Evolutionary conservation across 2,888 invertebrate genomes (phyloP), one percentile per base, ranked within the genome.

Genomic region (Epinotia nisella): DNA sequence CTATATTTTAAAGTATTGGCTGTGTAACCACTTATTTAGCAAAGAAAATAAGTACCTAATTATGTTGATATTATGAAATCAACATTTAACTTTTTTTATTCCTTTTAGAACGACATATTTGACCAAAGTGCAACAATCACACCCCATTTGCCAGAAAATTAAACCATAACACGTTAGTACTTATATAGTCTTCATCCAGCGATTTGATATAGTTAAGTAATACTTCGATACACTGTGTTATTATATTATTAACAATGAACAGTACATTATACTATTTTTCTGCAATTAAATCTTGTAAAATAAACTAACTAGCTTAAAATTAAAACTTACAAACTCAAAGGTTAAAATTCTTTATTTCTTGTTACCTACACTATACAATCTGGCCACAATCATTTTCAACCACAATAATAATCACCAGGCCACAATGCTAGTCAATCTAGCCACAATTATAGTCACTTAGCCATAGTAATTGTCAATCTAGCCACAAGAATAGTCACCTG

Each of bases 301-400:
- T 45, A 21, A 15, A 4, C 15, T 15, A 45, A 35, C 35, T 35
- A 45, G 15, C 45, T 29, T n/a, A 49, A 49, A 49, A 49, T 13
- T 17, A 17, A 29, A 17, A 17, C 17, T 64, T 39, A 59, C 7
- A 41, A 35, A 64, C 64, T 51, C 35, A 49, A n/a, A 55, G 17
- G 41, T 55, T 66, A 24, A 66, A 56, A 66, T 41, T 41, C 55
- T 66, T 65, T 19, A 55, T 65, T 41, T 55, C 17, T 17, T 24
- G 5, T 15, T 66, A 68, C 45, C 13, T 51, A 55, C 11, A 55
- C 59, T 76, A 71, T 75, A 77, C 24, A 62, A 15, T 69, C 45
- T 9, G 35, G 35, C 35, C 35, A 35, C 35, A 15, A 45, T 45
- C 3, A 45, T 45, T 15, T 13, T 45, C 15, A 45, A 15, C 45